Conservation (phyloP, 2,888 invertebrate genomes). For the Altica lythri region DNA sequence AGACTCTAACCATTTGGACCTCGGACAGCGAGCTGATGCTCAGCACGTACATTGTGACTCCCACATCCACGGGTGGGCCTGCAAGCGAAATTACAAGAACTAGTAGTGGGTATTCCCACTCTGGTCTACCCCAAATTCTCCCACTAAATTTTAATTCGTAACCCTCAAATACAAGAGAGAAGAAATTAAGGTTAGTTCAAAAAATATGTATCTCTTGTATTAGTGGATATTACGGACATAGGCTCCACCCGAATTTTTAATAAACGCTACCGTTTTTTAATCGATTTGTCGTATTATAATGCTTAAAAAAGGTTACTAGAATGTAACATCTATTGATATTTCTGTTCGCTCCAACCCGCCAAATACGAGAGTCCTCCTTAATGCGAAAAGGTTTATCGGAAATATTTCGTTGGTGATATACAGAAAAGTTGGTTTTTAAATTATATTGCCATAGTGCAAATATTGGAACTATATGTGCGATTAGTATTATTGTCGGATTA, state of each 20-base stretch:
- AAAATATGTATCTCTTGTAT: no score
- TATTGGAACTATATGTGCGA: background rate
- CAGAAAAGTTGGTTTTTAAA: slow-evolving; percentile 14
- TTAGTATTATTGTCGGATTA: no score
- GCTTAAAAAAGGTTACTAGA: no score
- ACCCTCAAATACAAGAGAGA: background rate
- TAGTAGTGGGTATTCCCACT: slow-evolving; percentile 16
- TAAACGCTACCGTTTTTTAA: no score
- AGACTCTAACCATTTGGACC: slow-evolving; percentile 83
- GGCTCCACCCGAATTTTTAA: no score
- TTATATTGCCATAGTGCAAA: background rate
- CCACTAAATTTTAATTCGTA: no score
- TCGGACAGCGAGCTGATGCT: slow-evolving; percentile 98
- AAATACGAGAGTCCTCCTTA: slow-evolving; percentile 54
- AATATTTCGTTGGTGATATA: slow-evolving; percentile 3
- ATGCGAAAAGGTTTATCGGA: slow-evolving; percentile 39
- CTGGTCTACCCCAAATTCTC: background rate
- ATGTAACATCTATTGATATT: background rate
- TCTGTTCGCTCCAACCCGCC: slow-evolving; percentile 51
- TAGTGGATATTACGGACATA: no score
- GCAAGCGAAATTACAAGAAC: slow-evolving; percentile 62
- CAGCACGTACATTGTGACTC: slow-evolving; percentile 97
- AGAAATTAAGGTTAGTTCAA: no score
- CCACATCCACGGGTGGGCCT: slow-evolving; percentile 96
- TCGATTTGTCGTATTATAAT: no score